Evolutionary conservation across 2,888 invertebrate genomes (phyloP).

Genomic region (Xestia sexstrigata): DNA sequence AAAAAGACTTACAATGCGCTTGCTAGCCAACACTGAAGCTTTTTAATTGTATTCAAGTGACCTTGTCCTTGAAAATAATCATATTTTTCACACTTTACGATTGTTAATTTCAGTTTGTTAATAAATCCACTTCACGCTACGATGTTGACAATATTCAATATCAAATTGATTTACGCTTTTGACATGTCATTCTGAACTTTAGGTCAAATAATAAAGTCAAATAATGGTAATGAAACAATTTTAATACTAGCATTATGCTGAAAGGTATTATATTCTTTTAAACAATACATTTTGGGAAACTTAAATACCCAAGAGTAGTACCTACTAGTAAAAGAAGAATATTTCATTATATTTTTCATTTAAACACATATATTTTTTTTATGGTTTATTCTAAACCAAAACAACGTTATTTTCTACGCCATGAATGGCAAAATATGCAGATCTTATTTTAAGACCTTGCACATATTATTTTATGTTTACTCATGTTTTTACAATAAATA

Average conservation of each 20-base stretch:
- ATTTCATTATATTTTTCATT: too few species aligned
- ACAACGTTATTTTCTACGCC: too few species aligned
- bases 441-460: too few species aligned
- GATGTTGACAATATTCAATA: conserved; percentile 48
- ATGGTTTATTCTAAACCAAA: too few species aligned
- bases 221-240: neutral
- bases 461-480: too few species aligned
- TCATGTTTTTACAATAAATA: too few species aligned
- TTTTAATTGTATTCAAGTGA: neutral
- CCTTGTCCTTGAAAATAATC: conserved; percentile 15
- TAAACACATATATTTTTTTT: too few species aligned
- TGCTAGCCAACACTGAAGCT: neutral
- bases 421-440: too few species aligned
- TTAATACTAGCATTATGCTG: neutral
- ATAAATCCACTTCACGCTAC: conserved; percentile 25
- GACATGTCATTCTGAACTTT: conserved; percentile 11
- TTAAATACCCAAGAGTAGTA: neutral
- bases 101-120: conserved; percentile 18
- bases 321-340: neutral
- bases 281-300: neutral
- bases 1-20: neutral
- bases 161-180: conserved; percentile 47
- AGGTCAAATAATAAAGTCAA: conserved; percentile 1
- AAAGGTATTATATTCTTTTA: neutral
- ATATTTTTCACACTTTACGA: neutral